These are phyloP conservation scores for Thunnus albacares DNA, from an alignment of 2,797 vertebrate species.

Conservation along the genomic window DNA sequence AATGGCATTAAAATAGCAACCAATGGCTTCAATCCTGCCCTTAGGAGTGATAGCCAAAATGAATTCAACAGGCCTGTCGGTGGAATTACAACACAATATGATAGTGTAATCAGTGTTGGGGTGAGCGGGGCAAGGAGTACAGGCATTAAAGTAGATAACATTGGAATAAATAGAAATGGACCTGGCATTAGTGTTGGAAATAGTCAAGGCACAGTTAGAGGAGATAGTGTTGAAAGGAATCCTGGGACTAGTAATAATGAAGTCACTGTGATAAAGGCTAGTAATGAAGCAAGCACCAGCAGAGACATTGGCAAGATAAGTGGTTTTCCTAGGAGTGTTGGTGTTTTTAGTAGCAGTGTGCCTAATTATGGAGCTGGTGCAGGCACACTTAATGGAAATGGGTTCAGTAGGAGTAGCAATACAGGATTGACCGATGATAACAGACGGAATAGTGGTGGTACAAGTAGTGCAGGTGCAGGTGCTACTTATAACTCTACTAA, in stretches of 20 bases:
- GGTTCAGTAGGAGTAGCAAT: slow-evolving; percentile 44
- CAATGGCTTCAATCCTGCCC: slow-evolving; percentile 58
- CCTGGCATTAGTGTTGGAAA: slow-evolving; percentile 40
- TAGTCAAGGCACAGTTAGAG: slow-evolving; percentile 45
- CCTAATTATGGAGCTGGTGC: slow-evolving; percentile 43
- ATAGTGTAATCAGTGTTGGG: slow-evolving; percentile 40
- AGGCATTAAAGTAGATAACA: slow-evolving; percentile 55
- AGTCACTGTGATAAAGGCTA: slow-evolving; percentile 48
- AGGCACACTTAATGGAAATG: slow-evolving; percentile 44
- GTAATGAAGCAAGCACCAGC: slow-evolving; percentile 36
- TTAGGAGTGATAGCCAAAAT: slow-evolving; percentile 48
- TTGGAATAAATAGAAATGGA: slow-evolving; percentile 50
- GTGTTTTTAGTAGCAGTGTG: slow-evolving; percentile 33
- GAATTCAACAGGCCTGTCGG: slow-evolving; percentile 52
- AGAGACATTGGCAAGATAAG: slow-evolving; percentile 43
- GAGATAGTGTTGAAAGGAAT: slow-evolving; percentile 43
- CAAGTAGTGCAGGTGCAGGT: slow-evolving; percentile 11
- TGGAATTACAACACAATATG: slow-evolving; percentile 56
- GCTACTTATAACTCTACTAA: slow-evolving; percentile 42
- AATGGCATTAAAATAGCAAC: slow-evolving; percentile 34
- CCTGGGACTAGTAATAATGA: slow-evolving; percentile 65
- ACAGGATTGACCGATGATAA: slow-evolving; percentile 21
- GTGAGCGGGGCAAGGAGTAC: slow-evolving; percentile 37
- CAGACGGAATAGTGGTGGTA: slow-evolving; percentile 26
- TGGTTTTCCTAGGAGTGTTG: slow-evolving; percentile 53